Percentiles rank a stretch among this genome's conserved stretches.
Evolutionary conservation across 2,113 vertebrate genomes (phyloP).

Genomic region (Tretioscincus oriximinensis): DNA sequence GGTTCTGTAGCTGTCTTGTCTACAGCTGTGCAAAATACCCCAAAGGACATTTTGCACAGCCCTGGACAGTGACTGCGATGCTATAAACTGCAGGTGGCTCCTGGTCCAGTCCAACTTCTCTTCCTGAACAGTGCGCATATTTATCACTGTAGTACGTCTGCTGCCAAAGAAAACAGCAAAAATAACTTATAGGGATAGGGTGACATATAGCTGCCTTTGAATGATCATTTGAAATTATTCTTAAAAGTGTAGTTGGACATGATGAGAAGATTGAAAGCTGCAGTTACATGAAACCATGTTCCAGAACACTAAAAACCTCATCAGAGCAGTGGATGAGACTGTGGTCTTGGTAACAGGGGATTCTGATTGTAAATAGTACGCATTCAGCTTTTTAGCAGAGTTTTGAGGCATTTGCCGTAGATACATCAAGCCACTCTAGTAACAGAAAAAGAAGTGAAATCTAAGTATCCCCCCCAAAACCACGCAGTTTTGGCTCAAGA

Average conservation of each 20-base stretch:
- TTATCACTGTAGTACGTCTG: constrained; percentile 45
- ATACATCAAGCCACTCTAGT: constrained; percentile 4
- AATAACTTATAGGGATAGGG: constrained; percentile 48
- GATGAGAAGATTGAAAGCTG: constrained; percentile 15
- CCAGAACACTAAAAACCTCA: constrained; percentile 25
- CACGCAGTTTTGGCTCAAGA: neutral
- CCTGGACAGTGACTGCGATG: constrained; percentile 53
- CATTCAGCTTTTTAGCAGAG: neutral
- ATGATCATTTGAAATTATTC: constrained; percentile 25
- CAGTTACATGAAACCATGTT: neutral
- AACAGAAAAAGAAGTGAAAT: neutral
- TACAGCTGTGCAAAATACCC: constrained; percentile 57
- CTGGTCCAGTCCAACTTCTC: constrained; percentile 58
- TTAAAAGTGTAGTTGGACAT: constrained; percentile 46
- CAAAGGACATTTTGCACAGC: constrained; percentile 51
- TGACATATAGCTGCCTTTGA: constrained; percentile 53
- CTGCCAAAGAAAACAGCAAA: constrained; percentile 75
- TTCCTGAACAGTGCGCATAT: constrained; percentile 44
- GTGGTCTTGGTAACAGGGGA: constrained; percentile 9
- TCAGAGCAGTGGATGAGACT: neutral
- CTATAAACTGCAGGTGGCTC: constrained; percentile 79
- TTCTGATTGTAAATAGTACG: neutral
- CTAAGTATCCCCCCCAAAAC: neutral
- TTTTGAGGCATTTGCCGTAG: neutral
- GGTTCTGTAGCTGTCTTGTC: constrained; percentile 59